A percentile compares a stretch with the other conserved stretches of the same genome.
These are phyloP conservation scores for Pao palembangensis DNA, from an alignment of 2,113 vertebrate species.

Conservation along the genomic window DNA sequence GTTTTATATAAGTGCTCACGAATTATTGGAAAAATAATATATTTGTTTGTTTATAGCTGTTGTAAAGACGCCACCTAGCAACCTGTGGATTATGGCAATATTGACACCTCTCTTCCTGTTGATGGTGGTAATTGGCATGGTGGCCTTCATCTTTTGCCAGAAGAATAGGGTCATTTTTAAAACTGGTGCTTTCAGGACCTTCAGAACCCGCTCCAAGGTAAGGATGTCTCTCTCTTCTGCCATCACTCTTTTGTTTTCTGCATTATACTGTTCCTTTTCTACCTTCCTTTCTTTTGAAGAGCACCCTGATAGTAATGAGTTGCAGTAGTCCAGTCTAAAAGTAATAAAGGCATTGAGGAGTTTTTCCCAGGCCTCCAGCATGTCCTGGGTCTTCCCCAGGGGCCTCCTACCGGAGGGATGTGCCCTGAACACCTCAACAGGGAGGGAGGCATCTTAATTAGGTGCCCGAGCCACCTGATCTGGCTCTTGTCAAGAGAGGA, in stretches of 20 bases:
- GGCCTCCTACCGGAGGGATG: no score
- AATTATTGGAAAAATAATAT: background rate
- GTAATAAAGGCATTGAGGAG: no score
- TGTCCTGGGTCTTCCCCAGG: no score
- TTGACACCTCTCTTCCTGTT: constrained; percentile 90
- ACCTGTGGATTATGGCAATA: constrained; percentile 95
- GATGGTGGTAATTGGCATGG: constrained; percentile 90
- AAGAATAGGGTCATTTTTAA: constrained; percentile 97
- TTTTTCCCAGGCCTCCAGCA: no score
- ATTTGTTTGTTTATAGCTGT: constrained; percentile 76
- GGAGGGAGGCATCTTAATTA: no score
- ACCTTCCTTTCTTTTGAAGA: background rate
- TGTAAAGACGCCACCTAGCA: constrained; percentile 90
- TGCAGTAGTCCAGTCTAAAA: no score
- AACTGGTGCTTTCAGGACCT: constrained; percentile 84
- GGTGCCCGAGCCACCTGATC: no score
- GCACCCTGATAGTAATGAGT: no score
- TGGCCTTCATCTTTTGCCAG: constrained; percentile 89
- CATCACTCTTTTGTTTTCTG: background rate
- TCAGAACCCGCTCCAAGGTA: constrained; percentile 93
- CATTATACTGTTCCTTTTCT: background rate
- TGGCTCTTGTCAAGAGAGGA: no score
- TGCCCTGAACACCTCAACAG: no score
- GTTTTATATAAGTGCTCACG: no score
- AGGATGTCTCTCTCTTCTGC: background rate